Evolutionary conservation across 2,888 invertebrate genomes (phyloP).

Genomic region (Malachius bipustulatus): DNA sequence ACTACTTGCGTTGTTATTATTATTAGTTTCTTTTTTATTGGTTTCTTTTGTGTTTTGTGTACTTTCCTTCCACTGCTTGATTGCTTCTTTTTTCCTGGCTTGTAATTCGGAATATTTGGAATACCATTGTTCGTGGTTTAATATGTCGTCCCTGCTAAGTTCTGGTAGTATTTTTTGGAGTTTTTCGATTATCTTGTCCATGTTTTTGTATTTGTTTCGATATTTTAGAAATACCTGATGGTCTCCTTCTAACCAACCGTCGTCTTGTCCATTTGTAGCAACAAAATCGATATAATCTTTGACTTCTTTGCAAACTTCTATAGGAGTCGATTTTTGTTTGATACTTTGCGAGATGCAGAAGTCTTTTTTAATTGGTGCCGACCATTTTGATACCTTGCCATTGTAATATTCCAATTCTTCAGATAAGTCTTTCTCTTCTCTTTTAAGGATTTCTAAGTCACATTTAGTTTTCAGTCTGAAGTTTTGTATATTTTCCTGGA

Average conservation of each 20-base stretch:
- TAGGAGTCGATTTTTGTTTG: too few relatives aligned
- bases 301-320: background rate
- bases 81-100: background rate
- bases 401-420: conserved; percentile 1
- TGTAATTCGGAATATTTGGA: background rate
- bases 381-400: background rate
- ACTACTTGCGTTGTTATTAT: too few relatives aligned
- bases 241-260: conserved; percentile 1
- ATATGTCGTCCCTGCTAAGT: background rate
- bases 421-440: background rate
- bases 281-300: background rate
- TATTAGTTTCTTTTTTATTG: too few relatives aligned
- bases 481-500: background rate
- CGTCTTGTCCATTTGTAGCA: background rate
- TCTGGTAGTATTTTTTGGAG: background rate
- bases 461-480: background rate
- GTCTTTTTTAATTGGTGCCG: too few relatives aligned
- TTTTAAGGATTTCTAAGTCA: background rate
- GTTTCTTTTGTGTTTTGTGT: background rate
- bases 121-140: background rate
- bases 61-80: background rate
- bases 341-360: too few relatives aligned
- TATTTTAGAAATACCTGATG: conserved; percentile 1
- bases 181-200: background rate
- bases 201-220: background rate